Percentiles rank a stretch among this genome's conserved stretches.
Evolutionary conservation across 2,113 vertebrate genomes (phyloP).

Genomic region (Emydura subglobosa): DNA sequence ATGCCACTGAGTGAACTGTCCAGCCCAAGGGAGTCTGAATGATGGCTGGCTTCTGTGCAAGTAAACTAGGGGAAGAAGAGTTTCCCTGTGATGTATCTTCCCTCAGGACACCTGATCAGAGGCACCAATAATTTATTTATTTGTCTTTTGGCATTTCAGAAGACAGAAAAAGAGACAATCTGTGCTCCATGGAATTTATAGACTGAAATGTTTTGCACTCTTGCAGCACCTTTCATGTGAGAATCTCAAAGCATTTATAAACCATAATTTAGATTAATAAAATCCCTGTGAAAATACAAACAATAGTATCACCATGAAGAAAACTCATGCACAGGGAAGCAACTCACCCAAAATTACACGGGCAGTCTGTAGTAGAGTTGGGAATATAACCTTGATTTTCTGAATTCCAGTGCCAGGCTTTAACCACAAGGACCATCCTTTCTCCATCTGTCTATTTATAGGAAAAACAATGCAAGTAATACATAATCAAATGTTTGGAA

Average conservation of each 20-base stretch:
- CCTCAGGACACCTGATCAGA: background rate
- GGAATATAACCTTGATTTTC: background rate
- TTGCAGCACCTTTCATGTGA: background rate
- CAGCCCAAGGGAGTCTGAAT: background rate
- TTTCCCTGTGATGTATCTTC: background rate
- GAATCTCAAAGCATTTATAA: background rate
- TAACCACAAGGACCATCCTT: background rate
- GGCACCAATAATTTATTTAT: background rate
- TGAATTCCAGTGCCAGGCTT: background rate
- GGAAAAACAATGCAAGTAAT: background rate
- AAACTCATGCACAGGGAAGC: background rate
- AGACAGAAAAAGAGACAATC: background rate
- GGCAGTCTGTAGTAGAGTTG: background rate
- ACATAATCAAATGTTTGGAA: background rate
- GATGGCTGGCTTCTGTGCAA: background rate
- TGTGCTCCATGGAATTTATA: background rate
- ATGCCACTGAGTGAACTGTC: background rate
- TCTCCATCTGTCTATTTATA: background rate
- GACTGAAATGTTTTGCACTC: background rate
- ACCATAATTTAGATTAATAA: background rate
- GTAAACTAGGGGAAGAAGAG: background rate
- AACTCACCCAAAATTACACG: background rate
- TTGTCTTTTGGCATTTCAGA: background rate
- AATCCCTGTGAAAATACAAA: background rate
- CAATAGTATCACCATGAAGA: background rate